Base-by-base conservation (phyloP, 2,888 invertebrate genomes). In the Lamproptera curius region DNA sequence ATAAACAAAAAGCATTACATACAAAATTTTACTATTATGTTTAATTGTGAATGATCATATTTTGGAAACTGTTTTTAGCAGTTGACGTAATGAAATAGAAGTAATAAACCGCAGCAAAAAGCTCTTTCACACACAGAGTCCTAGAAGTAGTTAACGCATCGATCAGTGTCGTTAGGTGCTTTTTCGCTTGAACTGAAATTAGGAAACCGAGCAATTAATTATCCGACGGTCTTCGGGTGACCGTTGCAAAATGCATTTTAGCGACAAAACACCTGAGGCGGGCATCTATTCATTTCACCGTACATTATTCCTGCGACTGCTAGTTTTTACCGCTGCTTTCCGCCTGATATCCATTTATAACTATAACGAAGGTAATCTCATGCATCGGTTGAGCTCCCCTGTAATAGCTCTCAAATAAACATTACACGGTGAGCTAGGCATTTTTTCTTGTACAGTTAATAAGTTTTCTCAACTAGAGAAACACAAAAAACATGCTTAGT, bases 161-260 rank as follows among this genome's bases (percentile, higher is more conserved):
- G 41, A 46, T 46, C 28, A 46, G 41, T 36, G 40, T 41, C 41
- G 15, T 41, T 35, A 14, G 28, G 16, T 23, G 35, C 17, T 28
- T 34, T 36, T 46, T 36, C 14, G 36, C 16, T 46, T 36, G 36
- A 26, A 28, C 13, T 13, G 17, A 28, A 35, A 46, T 41, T 28
- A 9, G 17, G n/a, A 45, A 34, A 15, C 10, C 15, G 37, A 16
- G 49, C 47, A 47, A 55, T 55, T 55, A 57, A 55, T 57, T 52
- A 53, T 50, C 42, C 46, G n/a, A n/a, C 31, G 38, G 38, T 42
- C 41, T 35, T 37, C 50, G 38, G 51, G 51, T 44, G 52, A 45
- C 50, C 50, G 46, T 48, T 44, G 46, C 46, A 41, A 46, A 54
- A 53, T 48, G 50, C 46, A 36, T 50, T 56, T 49, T 54, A 50